Percentiles rank a stretch among this genome's conserved stretches.
phyloP scores from a whole-genome alignment of 2,113 vertebrate species.

The Eonycteris spelaea region DNA sequence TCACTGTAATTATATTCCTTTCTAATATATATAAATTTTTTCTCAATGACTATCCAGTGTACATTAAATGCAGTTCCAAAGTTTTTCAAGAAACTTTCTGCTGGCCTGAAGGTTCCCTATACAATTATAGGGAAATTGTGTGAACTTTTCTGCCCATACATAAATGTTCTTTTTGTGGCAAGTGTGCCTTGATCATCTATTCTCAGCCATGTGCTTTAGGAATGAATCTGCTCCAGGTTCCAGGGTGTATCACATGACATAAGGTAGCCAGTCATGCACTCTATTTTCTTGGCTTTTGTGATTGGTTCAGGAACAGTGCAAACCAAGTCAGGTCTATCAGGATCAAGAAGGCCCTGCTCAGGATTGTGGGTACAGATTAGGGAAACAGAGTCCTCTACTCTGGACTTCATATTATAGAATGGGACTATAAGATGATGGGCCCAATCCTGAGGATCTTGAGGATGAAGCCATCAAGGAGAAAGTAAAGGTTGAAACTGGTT shows the following conservation, averaged over 20 bases:
- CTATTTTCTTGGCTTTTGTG: not conserved
- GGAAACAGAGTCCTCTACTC: not conserved
- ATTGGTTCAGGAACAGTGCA: not conserved
- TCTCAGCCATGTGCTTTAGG: not conserved
- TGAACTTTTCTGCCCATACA: not conserved
- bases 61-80: not conserved
- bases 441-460: not conserved
- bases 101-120: not conserved
- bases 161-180: not conserved
- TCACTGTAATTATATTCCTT: conserved; percentile 38
- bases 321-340: not conserved
- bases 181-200: not conserved
- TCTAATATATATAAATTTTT: conserved; percentile 1
- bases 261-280: not conserved
- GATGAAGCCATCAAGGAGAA: not conserved
- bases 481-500: not conserved
- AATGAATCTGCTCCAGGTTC: not conserved
- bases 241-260: not conserved
- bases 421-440: not conserved
- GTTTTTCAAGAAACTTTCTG: conserved; percentile 43
- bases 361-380: not conserved
- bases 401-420: not conserved
- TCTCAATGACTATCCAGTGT: not conserved
- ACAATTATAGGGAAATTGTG: not conserved
- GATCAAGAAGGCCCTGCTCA: not conserved